Percentiles rank a stretch among this genome's conserved stretches.
Conservation (phyloP, 2,888 invertebrate genomes). For the Pheosia gnoma region DNA sequence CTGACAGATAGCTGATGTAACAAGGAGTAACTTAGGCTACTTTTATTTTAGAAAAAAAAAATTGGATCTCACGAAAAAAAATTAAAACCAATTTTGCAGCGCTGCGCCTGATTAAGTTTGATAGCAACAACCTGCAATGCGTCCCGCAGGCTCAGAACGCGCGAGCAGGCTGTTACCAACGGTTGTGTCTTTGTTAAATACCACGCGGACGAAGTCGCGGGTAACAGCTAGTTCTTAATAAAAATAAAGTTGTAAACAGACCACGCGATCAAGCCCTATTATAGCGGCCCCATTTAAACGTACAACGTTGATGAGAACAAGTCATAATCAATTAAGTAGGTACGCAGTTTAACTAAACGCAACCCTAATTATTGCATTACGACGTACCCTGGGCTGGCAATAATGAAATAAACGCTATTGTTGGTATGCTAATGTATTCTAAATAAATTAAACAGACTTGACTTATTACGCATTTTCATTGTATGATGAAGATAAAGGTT, state of each 20-base stretch:
- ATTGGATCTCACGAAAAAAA: too few species aligned
- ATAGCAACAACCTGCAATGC: too few species aligned
- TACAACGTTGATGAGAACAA: conserved; percentile 23
- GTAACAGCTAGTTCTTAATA: too few species aligned
- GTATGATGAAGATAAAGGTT: neutral
- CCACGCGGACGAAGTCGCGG: too few species aligned
- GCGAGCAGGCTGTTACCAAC: too few species aligned
- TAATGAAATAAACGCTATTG: neutral
- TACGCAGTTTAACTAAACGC: conserved; percentile 6
- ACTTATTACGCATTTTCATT: neutral
- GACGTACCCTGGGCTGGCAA: neutral
- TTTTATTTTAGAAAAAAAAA: too few species aligned
- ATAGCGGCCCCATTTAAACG: conserved; percentile 18
- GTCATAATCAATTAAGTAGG: conserved; percentile 26
- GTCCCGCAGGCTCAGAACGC: too few species aligned
- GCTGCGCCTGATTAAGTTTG: too few species aligned
- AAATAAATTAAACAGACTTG: neutral
- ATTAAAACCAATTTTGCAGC: too few species aligned
- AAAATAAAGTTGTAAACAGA: neutral
- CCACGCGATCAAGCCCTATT: conserved; percentile 36
- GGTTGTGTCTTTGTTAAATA: too few species aligned
- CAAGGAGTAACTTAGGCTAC: too few species aligned
- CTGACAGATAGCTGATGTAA: too few species aligned
- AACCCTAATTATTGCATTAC: neutral
- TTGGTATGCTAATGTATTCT: conserved; percentile 2